Conservation (phyloP, 2,888 invertebrate species). For the Sympetrum striolatum region DNA sequence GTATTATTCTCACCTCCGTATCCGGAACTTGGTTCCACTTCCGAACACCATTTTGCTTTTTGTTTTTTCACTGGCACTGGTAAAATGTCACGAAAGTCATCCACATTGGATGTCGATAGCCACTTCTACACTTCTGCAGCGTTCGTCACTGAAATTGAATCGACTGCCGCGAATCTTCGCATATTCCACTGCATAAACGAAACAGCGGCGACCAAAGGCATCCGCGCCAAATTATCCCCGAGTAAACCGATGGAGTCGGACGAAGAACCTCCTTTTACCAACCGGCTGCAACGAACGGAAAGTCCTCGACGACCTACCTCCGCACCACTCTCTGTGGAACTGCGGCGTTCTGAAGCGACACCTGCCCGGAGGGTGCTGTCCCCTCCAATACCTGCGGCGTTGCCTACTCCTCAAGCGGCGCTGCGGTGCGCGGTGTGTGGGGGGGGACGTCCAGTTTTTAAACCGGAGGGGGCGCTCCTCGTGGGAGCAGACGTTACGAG, state of each 20-base stretch:
- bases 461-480: conserved; percentile 49
- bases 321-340: conserved; percentile 2
- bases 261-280: not conserved
- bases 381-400: not conserved
- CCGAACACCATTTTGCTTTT: conserved; percentile 55
- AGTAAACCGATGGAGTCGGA: not conserved
- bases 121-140: not conserved
- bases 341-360: conserved; percentile 31
- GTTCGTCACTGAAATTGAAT: not conserved
- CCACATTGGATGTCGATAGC: not conserved
- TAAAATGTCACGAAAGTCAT: not conserved
- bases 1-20: conserved; percentile 52
- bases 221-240: not conserved
- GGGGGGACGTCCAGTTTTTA: not conserved
- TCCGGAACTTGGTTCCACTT: conserved; percentile 55
- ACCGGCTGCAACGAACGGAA: not conserved
- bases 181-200: not conserved
- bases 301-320: conserved; percentile 45
- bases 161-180: not conserved
- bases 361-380: conserved; percentile 24
- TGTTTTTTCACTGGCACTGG: conserved; percentile 23
- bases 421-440: conserved; percentile 1
- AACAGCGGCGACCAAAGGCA: not conserved
- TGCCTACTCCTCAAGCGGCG: conserved; percentile 42
- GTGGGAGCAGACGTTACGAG: not conserved